These are phyloP conservation scores for Oreohelix idahoensis DNA, from an alignment of 1,140 invertebrate genomes.

Conservation along the genomic window DNA sequence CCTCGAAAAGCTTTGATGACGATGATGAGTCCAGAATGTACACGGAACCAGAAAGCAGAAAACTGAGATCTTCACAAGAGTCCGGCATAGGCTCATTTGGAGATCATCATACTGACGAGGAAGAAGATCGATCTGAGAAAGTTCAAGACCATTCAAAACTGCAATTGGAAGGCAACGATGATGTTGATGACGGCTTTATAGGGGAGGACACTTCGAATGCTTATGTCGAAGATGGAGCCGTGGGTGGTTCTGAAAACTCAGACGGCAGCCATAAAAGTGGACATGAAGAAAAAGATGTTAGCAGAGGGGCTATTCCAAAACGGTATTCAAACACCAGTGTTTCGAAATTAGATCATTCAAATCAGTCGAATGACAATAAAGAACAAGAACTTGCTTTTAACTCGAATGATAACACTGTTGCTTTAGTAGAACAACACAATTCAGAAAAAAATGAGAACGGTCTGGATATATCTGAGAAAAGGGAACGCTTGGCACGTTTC, in stretches of 20 bases:
- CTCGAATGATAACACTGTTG: background rate
- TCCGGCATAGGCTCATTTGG: background rate
- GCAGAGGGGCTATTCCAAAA: constrained; percentile 13
- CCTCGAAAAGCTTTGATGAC: constrained; percentile 12
- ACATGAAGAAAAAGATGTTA: background rate
- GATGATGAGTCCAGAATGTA: background rate
- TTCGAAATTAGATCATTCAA: background rate
- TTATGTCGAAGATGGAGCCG: background rate
- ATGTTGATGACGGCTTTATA: background rate
- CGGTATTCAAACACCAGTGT: background rate
- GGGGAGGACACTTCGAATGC: background rate
- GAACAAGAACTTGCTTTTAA: background rate
- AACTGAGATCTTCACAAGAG: background rate
- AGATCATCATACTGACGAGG: background rate
- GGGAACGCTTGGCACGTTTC: background rate
- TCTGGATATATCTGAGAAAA: background rate
- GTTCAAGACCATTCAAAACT: background rate
- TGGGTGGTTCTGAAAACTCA: too few relatives aligned
- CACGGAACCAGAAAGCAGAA: background rate
- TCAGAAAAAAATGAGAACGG: background rate
- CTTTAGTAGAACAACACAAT: background rate
- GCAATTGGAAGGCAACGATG: background rate
- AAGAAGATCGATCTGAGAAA: background rate
- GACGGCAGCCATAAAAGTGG: background rate
- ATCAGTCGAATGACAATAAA: background rate